A percentile compares a stretch with the other conserved stretches of the same genome.
Conservation (phyloP, 2,113 vertebrate species). For the Numida meleagris region DNA sequence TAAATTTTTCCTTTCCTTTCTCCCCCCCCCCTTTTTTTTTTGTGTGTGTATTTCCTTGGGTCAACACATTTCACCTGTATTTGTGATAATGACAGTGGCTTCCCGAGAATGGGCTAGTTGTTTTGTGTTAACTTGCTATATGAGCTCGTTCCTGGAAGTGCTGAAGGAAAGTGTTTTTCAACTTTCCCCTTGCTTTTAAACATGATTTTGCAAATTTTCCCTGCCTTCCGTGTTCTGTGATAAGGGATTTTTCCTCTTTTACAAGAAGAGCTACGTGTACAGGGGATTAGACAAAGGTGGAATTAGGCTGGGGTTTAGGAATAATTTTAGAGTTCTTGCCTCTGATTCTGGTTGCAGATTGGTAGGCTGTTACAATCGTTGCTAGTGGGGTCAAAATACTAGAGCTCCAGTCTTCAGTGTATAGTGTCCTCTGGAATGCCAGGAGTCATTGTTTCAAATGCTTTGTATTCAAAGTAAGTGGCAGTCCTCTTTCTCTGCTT, state of each 20-base stretch:
- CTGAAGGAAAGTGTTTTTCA: not conserved
- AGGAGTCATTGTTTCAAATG: not conserved
- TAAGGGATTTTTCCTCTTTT: not conserved
- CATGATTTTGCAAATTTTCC: not conserved
- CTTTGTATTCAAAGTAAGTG: constrained; percentile 15
- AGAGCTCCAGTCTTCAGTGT: not conserved
- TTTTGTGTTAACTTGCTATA: not conserved
- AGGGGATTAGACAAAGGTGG: not conserved
- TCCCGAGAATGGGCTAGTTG: not conserved
- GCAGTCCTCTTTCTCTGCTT: not conserved
- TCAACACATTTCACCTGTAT: not conserved
- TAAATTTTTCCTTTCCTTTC: not conserved
- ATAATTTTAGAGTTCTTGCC: not conserved
- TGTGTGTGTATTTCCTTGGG: not conserved
- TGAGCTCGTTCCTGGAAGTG: not conserved
- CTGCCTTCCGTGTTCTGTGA: not conserved
- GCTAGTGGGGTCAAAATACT: not conserved
- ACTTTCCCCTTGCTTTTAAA: not conserved
- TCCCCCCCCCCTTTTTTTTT: too few species aligned
- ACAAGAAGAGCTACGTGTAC: not conserved
- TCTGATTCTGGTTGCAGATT: not conserved
- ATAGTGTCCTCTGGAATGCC: not conserved
- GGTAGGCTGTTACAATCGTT: not conserved
- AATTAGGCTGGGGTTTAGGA: not conserved
- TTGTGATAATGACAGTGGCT: not conserved